Evolutionary conservation across 1,140 invertebrate genomes (phyloP), one percentile per base, ranked within the genome.

Genomic region (Apis cerana): DNA sequence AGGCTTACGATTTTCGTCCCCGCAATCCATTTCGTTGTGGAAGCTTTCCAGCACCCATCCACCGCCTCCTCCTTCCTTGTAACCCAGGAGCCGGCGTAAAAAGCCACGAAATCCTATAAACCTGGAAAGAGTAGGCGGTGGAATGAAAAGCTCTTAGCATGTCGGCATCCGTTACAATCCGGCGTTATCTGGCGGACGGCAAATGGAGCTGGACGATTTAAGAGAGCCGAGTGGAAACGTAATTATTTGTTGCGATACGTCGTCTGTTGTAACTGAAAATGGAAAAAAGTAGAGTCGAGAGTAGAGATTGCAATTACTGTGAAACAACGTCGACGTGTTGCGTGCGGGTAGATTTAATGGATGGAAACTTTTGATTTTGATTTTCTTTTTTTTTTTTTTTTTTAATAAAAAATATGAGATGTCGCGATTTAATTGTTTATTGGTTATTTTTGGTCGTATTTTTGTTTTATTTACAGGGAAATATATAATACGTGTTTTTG

Each of bases 81-180:
- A 15, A 15, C 23, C 77, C 67, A 62, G 54, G 12, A 64, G 59
- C 59, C 52, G 50, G 48, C 69, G 64, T 69, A 80, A 85, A 80
- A 87, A 83, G 81, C 84, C 77, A 69, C 56, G 71, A 75, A 86
- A 84, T 89, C 81, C 85, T 84, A 86, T 89, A 88, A 89, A 90
- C 75, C 84, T 72, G 70, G 81, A 86, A 88, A 87, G 84, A 87
- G 85, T 72, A 82, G 75, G 65, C 75, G 78, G 64, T 23, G 75
- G 83, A 72, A 82, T 88, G 84, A 90, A 91, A 62, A 92, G 91
- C 91, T 92, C 90, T 92, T 92, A 91, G 84, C 82, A 90, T 88
- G 91, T 92, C 91, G 83, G 80, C 76, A 71, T 83, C 83, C 69
- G 81, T 92, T 91, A 91, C 78, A 70, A 86, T 86, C 85, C 67